Evolutionary conservation across 2,797 vertebrate genomes (phyloP), one percentile per base, ranked within the genome.

Genomic region (Hylomyscus alleni): DNA sequence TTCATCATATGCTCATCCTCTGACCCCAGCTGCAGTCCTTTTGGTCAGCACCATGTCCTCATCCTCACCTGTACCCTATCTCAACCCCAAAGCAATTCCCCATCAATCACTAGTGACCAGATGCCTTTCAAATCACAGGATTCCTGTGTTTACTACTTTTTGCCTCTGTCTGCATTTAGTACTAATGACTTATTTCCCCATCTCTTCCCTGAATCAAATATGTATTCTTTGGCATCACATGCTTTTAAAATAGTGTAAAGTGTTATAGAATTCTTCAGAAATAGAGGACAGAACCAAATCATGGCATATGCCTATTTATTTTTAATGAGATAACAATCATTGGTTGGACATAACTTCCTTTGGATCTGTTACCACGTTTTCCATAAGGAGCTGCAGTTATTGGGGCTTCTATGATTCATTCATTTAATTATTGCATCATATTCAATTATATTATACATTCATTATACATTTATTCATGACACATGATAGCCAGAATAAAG

Each of bases 311-410:
- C 40, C 65, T 44, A 37, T 31, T 9, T 54, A 34, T 81, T 81
- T 96, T 86, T 72, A 94, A 78, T 75, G 34, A 95, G 96, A 82
- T 37, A 73, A 54, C 2, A 69, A 44, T 60, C 67, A 72, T 60
- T 85, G 50, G 50, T 47, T 84, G 88, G 3, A 40, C 58, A 6
- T 84, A 47, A 47, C 84, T 93, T 85, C 65, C 47, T 94, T 90
- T 89, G 47, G 69, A 14, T 34, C 75, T 89, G 37, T 60, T 93
- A 78, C 96, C 56, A 65, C 11, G 37, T 60, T 93, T 50, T 89
- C n/a, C 60, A 19, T 9, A 6, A 54, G 50, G 56, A 65, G 73
- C 52, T 24, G 89, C 52, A 81, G n/a, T 82, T 84, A 54, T 90
- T 94, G 83, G 26, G n/a, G 19, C 81, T 67, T 20, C 40, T 31